A percentile compares a stretch with the other conserved stretches of the same genome.
These are phyloP conservation scores for Hycleus phaleratus DNA, from an alignment of 1,140 invertebrate species.

Conservation along the genomic window DNA sequence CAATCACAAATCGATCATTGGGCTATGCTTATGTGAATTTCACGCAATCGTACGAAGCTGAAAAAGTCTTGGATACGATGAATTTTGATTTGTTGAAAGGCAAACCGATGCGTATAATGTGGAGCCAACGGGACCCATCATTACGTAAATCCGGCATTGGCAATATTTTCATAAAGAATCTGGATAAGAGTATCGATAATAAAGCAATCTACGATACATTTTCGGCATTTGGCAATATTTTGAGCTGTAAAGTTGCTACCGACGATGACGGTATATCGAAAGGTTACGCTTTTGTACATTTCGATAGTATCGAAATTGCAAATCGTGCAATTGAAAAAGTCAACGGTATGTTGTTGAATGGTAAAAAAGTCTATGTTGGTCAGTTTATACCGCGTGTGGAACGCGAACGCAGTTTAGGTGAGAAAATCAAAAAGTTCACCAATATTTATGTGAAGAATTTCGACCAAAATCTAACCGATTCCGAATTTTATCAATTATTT, in stretches of 20 bases:
- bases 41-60: slow-evolving; percentile 96
- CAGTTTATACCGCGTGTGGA: slow-evolving; percentile 63
- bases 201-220: slow-evolving; percentile 99
- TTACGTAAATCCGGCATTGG: slow-evolving; percentile 96
- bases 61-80: slow-evolving; percentile 95
- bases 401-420: slow-evolving; percentile 70
- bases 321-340: slow-evolving; percentile 95
- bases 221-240: slow-evolving; percentile 97
- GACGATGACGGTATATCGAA: slow-evolving; percentile 95
- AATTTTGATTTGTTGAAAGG: slow-evolving; percentile 99
- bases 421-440: slow-evolving; percentile 68
- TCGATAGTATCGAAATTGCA: slow-evolving; percentile 98
- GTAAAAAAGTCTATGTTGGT: slow-evolving; percentile 72
- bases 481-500: slow-evolving; percentile 59
- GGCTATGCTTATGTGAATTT: slow-evolving; percentile 99
- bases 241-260: slow-evolving; percentile 97
- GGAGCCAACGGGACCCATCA: slow-evolving; percentile 98
- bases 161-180: slow-evolving; percentile 99
- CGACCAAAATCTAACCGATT: slow-evolving; percentile 55
- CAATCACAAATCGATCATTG: slow-evolving; percentile 91
- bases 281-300: slow-evolving; percentile 99
- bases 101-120: slow-evolving; percentile 98
- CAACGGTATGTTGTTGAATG: slow-evolving; percentile 64
- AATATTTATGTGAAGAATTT: slow-evolving; percentile 77
- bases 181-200: slow-evolving; percentile 98